These are phyloP conservation scores for Acyrthosiphon pisum DNA, from an alignment of 1,140 invertebrate genomes.

Conservation along the genomic window DNA sequence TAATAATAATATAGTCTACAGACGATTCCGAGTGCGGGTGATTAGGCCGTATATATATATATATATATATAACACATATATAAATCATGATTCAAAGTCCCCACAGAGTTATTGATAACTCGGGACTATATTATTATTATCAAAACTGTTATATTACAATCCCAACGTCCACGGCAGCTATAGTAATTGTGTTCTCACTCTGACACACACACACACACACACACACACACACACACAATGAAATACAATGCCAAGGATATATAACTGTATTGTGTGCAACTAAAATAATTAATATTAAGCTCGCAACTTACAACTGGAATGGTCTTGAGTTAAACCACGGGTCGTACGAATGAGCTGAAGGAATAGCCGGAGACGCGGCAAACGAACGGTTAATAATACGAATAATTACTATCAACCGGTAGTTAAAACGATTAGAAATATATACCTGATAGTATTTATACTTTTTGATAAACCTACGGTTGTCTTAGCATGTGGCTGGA, in stretches of 20 bases:
- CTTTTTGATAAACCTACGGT: not conserved
- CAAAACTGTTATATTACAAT: not conserved
- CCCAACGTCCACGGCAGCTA: not conserved
- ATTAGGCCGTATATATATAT: not conserved
- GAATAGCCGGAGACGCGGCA: not conserved
- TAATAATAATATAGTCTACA: not conserved
- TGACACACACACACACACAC: not conserved
- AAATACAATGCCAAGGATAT: not conserved
- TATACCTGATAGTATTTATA: not conserved
- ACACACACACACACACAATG: not conserved
- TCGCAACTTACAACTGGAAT: not conserved
- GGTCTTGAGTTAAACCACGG: not conserved
- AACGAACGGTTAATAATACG: not conserved
- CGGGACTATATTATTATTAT: not conserved
- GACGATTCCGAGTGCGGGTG: not conserved
- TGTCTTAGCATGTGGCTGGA: not conserved
- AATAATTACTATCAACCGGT: not conserved
- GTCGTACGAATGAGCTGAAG: not conserved
- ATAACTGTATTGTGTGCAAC: not conserved
- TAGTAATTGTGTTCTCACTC: not conserved
- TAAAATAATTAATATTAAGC: constrained; percentile 19
- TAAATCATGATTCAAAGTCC: not conserved
- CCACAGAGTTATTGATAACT: not conserved
- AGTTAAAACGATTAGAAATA: not conserved
- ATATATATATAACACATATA: not conserved